A percentile compares a stretch with the other conserved stretches of the same genome.
phyloP scores from a whole-genome alignment of 2,113 vertebrate genomes.

The Jacana jacana region DNA sequence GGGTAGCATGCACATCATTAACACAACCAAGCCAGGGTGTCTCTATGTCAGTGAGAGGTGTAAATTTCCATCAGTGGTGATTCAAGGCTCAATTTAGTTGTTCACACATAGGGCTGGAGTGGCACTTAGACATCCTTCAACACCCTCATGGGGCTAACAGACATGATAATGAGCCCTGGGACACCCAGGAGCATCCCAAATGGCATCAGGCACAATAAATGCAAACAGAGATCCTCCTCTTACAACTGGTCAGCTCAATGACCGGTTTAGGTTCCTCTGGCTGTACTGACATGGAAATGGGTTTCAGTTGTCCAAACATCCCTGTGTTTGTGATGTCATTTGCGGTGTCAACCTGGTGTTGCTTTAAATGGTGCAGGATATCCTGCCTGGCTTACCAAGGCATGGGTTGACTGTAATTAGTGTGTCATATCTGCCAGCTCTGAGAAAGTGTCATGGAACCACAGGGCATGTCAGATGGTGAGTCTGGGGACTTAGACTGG shows the following conservation, averaged over 20 bases:
- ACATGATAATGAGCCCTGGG: not conserved
- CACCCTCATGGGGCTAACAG: not conserved
- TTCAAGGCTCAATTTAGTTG: not conserved
- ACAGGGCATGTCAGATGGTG: not conserved
- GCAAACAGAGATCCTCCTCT: not conserved
- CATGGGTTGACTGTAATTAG: not conserved
- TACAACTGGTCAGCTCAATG: not conserved
- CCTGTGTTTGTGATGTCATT: not conserved
- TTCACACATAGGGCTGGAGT: not conserved
- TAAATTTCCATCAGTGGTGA: not conserved
- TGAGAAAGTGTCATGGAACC: not conserved
- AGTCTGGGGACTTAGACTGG: too few relatives aligned
- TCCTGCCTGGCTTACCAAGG: not conserved
- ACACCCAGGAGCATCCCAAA: not conserved
- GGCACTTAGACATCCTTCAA: not conserved
- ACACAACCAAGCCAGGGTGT: not conserved
- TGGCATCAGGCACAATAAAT: not conserved
- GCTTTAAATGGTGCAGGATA: not conserved
- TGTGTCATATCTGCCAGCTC: not conserved
- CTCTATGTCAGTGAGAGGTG: not conserved
- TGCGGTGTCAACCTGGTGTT: not conserved
- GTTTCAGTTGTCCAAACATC: not conserved
- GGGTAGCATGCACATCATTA: not conserved
- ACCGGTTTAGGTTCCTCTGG: not conserved
- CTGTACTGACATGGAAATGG: not conserved